These are phyloP conservation scores for Drosophila serrata DNA, from an alignment of 1,140 invertebrate species.

Conservation along the genomic window DNA sequence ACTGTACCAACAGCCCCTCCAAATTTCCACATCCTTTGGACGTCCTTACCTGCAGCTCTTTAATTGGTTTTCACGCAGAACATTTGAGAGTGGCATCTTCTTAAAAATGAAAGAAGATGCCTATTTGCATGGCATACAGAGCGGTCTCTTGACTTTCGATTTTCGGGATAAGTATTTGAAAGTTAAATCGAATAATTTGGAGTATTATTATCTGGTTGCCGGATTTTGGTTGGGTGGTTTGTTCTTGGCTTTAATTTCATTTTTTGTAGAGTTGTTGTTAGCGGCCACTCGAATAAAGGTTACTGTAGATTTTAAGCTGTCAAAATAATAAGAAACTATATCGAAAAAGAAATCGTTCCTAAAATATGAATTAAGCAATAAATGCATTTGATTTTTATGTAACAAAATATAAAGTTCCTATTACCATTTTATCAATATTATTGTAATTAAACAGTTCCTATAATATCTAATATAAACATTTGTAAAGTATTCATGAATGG, in stretches of 20 bases:
- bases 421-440: not conserved
- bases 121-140: constrained; percentile 54
- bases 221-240: constrained; percentile 55
- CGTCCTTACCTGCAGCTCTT: constrained; percentile 61
- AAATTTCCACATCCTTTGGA: constrained; percentile 54
- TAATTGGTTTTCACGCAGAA: constrained; percentile 56
- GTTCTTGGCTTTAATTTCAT: constrained; percentile 31
- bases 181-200: constrained; percentile 60
- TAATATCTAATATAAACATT: too few species aligned
- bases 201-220: constrained; percentile 56
- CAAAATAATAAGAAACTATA: not conserved
- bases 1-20: constrained; percentile 58
- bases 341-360: not conserved
- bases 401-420: not conserved
- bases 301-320: not conserved
- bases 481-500: too few species aligned
- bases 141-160: constrained; percentile 50
- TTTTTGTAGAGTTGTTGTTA: constrained; percentile 27
- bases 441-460: not conserved
- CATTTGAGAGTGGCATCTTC: constrained; percentile 63
- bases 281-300: not conserved
- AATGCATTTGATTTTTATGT: too few species aligned
- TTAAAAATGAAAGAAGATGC: constrained; percentile 61
- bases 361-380: not conserved
- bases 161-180: constrained; percentile 35